These are phyloP conservation scores for Xiphophorus couchianus DNA, from an alignment of 2,113 vertebrate species.

Conservation along the genomic window DNA sequence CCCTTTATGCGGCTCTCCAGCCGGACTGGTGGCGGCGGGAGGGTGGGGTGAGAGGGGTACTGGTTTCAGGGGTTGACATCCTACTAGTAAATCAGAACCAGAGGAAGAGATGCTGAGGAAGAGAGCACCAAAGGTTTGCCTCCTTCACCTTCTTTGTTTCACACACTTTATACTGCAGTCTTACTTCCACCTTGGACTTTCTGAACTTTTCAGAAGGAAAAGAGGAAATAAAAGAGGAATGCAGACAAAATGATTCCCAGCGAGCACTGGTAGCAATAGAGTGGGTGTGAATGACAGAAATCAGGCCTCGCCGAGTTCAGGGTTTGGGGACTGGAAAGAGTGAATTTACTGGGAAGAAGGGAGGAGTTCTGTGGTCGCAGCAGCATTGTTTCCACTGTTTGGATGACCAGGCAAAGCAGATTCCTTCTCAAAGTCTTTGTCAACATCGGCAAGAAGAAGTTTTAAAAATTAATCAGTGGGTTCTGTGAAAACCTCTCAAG, in stretches of 20 bases:
- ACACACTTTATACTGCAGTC: conserved; percentile 27
- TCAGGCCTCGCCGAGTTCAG: conserved; percentile 23
- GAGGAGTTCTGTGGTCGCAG: conserved; percentile 61
- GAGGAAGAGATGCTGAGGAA: conserved; percentile 49
- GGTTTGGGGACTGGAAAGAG: conserved; percentile 55
- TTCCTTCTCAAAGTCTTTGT: conserved; percentile 57
- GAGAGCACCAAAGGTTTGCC: conserved; percentile 32
- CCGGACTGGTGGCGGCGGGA: conserved; percentile 9
- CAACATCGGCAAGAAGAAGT: conserved; percentile 47
- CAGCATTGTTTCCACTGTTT: conserved; percentile 78
- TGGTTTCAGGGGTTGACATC: conserved; percentile 60
- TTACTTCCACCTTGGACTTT: conserved; percentile 72
- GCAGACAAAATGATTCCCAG: not conserved
- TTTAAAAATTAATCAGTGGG: conserved; percentile 21
- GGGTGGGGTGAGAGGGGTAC: conserved; percentile 14
- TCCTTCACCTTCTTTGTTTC: conserved; percentile 46
- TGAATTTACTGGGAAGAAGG: conserved; percentile 59
- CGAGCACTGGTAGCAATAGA: not conserved
- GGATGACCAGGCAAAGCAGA: conserved; percentile 69
- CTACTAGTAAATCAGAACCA: conserved; percentile 78
- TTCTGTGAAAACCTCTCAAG: conserved; percentile 2
- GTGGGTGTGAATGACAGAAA: conserved; percentile 30
- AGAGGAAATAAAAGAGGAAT: conserved; percentile 26
- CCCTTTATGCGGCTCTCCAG: conserved; percentile 79
- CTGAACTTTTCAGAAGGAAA: conserved; percentile 77